Evolutionary conservation across 2,797 vertebrate species (phyloP).

Genomic region (Arremon aurantiirostris): DNA sequence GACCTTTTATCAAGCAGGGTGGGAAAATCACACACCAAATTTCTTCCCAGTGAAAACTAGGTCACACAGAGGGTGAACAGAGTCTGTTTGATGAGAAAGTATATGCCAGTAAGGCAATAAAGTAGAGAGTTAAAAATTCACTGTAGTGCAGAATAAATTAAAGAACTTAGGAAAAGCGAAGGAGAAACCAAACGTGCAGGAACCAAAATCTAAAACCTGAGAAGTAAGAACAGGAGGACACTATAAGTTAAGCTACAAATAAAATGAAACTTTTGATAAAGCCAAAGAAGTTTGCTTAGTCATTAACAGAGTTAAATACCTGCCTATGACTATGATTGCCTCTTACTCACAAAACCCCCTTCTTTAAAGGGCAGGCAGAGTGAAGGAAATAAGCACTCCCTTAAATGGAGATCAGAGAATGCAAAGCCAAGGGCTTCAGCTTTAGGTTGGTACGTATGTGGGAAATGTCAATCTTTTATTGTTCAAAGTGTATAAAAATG

Average conservation of each 20-base stretch:
- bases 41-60: background rate
- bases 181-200: background rate
- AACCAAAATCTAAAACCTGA: background rate
- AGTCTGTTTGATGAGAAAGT: background rate
- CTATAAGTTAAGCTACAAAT: background rate
- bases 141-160: background rate
- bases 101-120: background rate
- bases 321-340: background rate
- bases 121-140: background rate
- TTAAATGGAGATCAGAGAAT: background rate
- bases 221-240: background rate
- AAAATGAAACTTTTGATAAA: background rate
- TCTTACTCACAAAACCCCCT: background rate
- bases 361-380: background rate
- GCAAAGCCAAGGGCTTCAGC: background rate
- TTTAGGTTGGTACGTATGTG: background rate
- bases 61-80: background rate
- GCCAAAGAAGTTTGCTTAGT: background rate
- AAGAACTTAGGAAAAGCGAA: background rate
- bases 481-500: background rate
- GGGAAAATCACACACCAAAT: background rate
- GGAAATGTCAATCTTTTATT: accelerated
- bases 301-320: background rate
- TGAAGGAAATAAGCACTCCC: background rate
- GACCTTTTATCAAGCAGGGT: background rate